phyloP scores from a whole-genome alignment of 2,113 vertebrate genomes.

The Percina caprodes region DNA sequence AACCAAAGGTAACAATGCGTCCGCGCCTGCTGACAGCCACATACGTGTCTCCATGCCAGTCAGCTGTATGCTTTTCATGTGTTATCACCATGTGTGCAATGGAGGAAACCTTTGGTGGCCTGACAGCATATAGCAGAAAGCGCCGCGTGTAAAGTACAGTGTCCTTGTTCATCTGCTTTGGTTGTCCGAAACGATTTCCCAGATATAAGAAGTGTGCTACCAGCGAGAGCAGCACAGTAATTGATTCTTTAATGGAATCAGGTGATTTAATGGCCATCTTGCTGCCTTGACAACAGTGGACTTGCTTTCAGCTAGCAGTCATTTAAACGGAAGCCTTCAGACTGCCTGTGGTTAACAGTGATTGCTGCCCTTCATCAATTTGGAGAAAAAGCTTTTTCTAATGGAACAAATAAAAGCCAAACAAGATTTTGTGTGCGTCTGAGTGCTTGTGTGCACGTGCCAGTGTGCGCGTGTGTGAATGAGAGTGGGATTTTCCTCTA shows the following conservation, averaged over 20 bases:
- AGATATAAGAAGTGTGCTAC: conserved; percentile 85
- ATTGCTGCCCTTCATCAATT: conserved; percentile 57
- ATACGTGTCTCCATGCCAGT: neutral
- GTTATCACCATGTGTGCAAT: conserved; percentile 10
- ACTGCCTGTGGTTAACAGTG: conserved; percentile 75
- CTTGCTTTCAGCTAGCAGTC: conserved; percentile 85
- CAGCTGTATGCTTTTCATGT: neutral
- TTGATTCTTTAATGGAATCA: conserved; percentile 98
- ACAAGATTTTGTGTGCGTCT: conserved; percentile 41
- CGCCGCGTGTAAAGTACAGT: neutral
- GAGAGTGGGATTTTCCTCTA: conserved; percentile 33
- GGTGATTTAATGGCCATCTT: conserved; percentile 92
- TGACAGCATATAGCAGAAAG: conserved; percentile 10
- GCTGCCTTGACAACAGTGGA: conserved; percentile 88
- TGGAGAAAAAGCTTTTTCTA: conserved; percentile 60
- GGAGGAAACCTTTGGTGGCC: conserved; percentile 13
- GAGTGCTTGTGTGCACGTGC: conserved; percentile 31
- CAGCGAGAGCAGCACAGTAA: conserved; percentile 89
- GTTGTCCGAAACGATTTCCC: conserved; percentile 86
- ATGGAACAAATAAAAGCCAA: conserved; percentile 68
- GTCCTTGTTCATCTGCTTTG: conserved; percentile 77
- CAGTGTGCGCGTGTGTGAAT: conserved; percentile 22
- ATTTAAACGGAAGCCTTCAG: conserved; percentile 89
- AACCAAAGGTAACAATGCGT: conserved; percentile 90
- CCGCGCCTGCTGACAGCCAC: conserved; percentile 5